These are phyloP conservation scores for Setipinna tenuifilis DNA, from an alignment of 2,797 vertebrate species.

Conservation along the genomic window DNA sequence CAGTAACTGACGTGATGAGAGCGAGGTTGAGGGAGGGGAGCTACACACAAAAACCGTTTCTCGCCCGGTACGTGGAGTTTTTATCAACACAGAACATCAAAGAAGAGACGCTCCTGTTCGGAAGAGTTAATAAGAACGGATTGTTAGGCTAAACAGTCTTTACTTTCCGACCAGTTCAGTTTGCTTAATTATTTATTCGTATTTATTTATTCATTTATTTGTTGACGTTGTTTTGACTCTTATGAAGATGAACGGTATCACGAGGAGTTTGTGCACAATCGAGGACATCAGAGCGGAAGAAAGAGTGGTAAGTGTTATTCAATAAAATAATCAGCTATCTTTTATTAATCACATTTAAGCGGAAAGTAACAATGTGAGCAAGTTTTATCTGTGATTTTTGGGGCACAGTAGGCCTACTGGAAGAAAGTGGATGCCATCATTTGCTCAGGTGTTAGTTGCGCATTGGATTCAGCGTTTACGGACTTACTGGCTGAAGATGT, in stretches of 20 bases:
- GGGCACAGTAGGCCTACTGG: background rate
- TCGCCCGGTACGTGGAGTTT: background rate
- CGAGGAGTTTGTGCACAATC: constrained; percentile 74
- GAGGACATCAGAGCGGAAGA: constrained; percentile 72
- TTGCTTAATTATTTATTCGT: constrained; percentile 36
- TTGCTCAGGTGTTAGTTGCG: background rate
- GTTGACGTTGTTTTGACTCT: background rate
- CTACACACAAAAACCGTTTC: constrained; percentile 24
- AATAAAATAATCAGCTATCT: background rate
- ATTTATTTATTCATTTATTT: constrained; percentile 35
- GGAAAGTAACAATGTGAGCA: background rate
- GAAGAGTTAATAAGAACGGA: background rate
- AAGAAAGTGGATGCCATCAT: background rate
- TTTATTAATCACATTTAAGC: background rate
- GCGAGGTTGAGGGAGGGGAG: constrained; percentile 26
- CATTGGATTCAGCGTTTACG: background rate
- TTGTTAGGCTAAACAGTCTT: background rate
- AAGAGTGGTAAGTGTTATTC: constrained; percentile 61
- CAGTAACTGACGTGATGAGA: constrained; percentile 18
- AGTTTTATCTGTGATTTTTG: background rate
- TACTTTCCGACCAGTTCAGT: background rate
- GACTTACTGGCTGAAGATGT: background rate
- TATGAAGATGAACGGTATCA: constrained; percentile 70
- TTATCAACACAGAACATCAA: background rate
- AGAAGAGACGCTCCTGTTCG: background rate